Base-by-base conservation (phyloP, 2,113 vertebrate species). In the Alligator mississippiensis region DNA sequence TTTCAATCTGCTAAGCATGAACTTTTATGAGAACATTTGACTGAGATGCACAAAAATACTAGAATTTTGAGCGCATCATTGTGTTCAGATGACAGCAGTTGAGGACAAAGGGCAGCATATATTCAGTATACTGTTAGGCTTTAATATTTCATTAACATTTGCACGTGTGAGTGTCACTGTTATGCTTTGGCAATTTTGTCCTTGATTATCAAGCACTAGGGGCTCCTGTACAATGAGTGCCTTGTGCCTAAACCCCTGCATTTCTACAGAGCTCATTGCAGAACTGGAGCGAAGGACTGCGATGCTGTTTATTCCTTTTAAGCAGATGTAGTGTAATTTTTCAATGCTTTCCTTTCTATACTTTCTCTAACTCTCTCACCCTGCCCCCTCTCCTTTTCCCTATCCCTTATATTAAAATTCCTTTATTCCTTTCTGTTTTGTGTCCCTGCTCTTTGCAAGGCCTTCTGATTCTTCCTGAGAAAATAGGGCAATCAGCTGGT, bases 31-130 rank as follows among this genome's bases (percentile, higher is more conserved):
- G 18, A 27, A 76, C 38, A 5, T 57, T 30, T 38, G 68, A 72
- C 15, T 8, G n/a, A 88, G 70, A 19, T 61, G 24, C 21, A 1
- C 60, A 83, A 91, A 84, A 80, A 68, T 38, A 2, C 10, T 24
- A 83, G n/a, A 57, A 24, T 93, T 18, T 80, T 58, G 54, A 15
- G 81, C 80, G 28, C 66, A 2, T 0, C 0, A 0, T 1, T 30
- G 25, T 59, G 28, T 63, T 87, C 11, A 3, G 38, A 60, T 82
- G 75, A 7, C 5, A 10, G 30, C 16, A 62, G 14, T 30, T 38
- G 34, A 25, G 28, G 57, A 61, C 54, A 27, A 87, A 63, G 84
- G 93, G 2, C 14, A 89, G 74, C 27, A 82, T n/a, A n/a, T 66
- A 12, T 12, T 62, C 60, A 61, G 30, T 72, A 21, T 72, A 34